phyloP scores from a whole-genome alignment of 2,888 invertebrate genomes.

The Psylliodes chrysocephalus region DNA sequence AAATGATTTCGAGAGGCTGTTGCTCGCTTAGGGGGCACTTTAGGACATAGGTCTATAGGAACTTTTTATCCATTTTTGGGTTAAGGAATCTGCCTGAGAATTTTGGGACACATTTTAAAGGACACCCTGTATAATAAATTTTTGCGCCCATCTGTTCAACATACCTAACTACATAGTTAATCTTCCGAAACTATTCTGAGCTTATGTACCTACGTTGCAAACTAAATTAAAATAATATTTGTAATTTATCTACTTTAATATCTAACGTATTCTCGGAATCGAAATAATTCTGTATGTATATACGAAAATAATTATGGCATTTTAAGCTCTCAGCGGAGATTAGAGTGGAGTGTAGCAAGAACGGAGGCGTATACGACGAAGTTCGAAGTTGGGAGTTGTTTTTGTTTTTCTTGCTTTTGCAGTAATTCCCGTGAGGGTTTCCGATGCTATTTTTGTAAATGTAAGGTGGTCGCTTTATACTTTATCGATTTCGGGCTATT shows the following conservation, averaged over 20 bases:
- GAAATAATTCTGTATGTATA: constrained; percentile 8
- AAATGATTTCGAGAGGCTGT: too few species aligned
- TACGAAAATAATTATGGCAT: background rate
- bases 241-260: background rate
- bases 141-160: background rate
- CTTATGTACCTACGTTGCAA: background rate
- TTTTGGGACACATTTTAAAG: too few species aligned
- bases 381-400: constrained; percentile 24
- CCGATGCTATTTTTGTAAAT: constrained; percentile 47
- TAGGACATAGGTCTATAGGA: too few species aligned
- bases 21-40: too few species aligned
- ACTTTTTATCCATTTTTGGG: too few species aligned
- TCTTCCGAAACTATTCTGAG: background rate
- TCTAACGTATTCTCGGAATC: background rate
- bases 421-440: constrained; percentile 33
- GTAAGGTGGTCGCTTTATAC: constrained; percentile 52
- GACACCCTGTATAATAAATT: too few species aligned
- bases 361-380: too few species aligned
- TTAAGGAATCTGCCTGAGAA: too few species aligned
- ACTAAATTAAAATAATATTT: background rate
- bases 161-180: background rate
- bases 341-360: too few species aligned
- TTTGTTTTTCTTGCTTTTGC: constrained; percentile 30
- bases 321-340: background rate
- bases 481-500: constrained; percentile 51